Evolutionary conservation across 2,797 vertebrate species (phyloP), one percentile per base, ranked within the genome.

Genomic region (Sparidentex hasta): DNA sequence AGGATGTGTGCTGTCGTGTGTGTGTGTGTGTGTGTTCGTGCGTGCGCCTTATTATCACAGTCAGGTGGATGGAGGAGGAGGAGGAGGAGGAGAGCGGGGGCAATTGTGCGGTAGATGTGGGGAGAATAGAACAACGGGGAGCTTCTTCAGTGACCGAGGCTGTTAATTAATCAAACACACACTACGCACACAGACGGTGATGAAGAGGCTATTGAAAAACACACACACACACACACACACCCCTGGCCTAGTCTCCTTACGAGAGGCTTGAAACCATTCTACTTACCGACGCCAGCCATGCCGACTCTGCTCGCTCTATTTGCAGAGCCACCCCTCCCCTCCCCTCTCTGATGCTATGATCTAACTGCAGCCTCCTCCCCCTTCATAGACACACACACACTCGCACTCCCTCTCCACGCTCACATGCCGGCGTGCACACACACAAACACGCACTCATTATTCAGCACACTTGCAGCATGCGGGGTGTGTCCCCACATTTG

Each of bases 291-390:
- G 68, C 83, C 85, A 84, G 85, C 87, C 90, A 81, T 85, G 83
- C 87, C 74, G 78, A 65, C 87, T 90, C 68, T 80, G 90, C 86
- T 88, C 70, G 75, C 92, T 91, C 87, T 91, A 79, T 93, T 93
- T 92, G 91, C 87, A 86, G 88, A 89, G 85, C 80, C 25, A 17
- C 88, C 92, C 92, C 25, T 29, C 29, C 29, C 29, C 91, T 91
- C 92, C 93, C 86, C 85, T 91, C 85, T 41, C 88, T 84, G 85
- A 90, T 90, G 88, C 91, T 91, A 88, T 92, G 90, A 94, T 93
- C 93, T 91, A 93, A 94, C 91, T 91, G 87, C 87, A 92, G 83
- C 87, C 91, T 89, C 91, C 88, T 88, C 85, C 90, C 85, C 88
- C 83, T 86, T 76, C 55, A 46, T 63, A 78, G 48, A 81, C 87